Percentiles rank a stretch among this genome's conserved stretches.
Evolutionary conservation across 2,888 invertebrate species (phyloP).

Genomic region (Abscondita cerata): DNA sequence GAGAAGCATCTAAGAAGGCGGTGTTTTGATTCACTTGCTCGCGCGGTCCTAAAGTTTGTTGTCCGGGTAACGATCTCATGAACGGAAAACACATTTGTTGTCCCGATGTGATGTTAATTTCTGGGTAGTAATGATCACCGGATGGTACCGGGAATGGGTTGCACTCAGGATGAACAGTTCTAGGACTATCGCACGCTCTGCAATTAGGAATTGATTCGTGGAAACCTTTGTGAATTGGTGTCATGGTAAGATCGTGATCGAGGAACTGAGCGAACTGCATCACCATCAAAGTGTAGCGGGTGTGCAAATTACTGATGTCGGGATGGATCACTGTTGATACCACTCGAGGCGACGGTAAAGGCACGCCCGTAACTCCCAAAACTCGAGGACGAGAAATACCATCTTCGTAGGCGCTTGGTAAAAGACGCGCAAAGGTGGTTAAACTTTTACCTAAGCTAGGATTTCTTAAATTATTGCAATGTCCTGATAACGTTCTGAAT

Average conservation of each 20-base stretch:
- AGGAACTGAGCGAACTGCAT: conserved; percentile 96
- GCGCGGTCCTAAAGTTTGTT: conserved; percentile 84
- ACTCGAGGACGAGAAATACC: conserved; percentile 82
- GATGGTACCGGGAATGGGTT: conserved; percentile 90
- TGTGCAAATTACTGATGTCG: conserved; percentile 88
- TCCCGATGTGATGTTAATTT: conserved; percentile 83
- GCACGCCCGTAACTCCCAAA: conserved; percentile 75
- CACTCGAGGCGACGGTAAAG: conserved; percentile 84
- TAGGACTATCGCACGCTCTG: conserved; percentile 84
- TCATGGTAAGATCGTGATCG: conserved; percentile 94
- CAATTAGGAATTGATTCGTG: conserved; percentile 91
- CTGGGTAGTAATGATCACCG: conserved; percentile 90
- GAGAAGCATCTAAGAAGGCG: conserved; percentile 86
- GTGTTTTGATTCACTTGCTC: conserved; percentile 96
- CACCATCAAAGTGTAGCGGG: conserved; percentile 86
- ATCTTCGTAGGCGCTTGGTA: conserved; percentile 89
- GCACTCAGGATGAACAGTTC: conserved; percentile 92
- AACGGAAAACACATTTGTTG: conserved; percentile 90
- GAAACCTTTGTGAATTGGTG: conserved; percentile 91
- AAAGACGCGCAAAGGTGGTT: conserved; percentile 82
- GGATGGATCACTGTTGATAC: conserved; percentile 91
- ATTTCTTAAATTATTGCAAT: conserved; percentile 87
- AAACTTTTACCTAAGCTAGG: conserved; percentile 84
- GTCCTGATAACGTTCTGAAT: conserved; percentile 79
- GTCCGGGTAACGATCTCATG: conserved; percentile 92